Base-by-base conservation (phyloP, 1,140 invertebrate genomes). In the Pomacea maculata region DNA sequence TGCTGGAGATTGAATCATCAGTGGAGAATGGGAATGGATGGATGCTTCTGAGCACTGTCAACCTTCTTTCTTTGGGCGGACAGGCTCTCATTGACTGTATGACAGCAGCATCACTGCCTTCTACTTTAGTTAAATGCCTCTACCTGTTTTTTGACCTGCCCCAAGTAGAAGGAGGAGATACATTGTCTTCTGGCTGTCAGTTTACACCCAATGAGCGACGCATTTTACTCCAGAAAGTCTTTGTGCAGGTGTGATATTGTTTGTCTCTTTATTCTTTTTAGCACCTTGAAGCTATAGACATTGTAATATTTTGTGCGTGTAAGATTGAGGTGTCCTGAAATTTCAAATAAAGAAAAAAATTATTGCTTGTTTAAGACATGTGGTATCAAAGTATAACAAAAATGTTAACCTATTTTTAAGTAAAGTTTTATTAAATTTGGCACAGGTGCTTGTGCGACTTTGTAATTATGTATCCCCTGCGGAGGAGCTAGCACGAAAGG, bases 121-220 rank as follows among this genome's bases (percentile, higher is more conserved):
- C 97, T 80, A 99, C 98, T 57, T 93, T 99, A 87, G 98, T 99
- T 10, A 99, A 99, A 93, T 99, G 98, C 93, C 93, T 99, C 61
- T 99, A 99, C 91, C 92, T 99, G 81, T 99, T 99, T 92, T 99
- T 99, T 92, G 98, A 99, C 93, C 93, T 99, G 72, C 97, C 98
- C 67, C 89, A 91, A 54, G 86, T 91, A 9, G 94, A 95, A 65
- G 94, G 96, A 88, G 91, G 93, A 76, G 94, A 95, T 86, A 94
- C 94, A 90, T 91, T 93, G 70, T 88, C 90, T 71, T 77, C 82
- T 12, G 92, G 90, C 17, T 96, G 95, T 91, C 96, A 98, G 90
- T 98, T 98, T 91, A 97, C 96, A 79, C 95, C 96, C 11, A 94
- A 94, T 85, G 97, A 99, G 92, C 94, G 96, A 82, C 93, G 97